Conservation (phyloP, 2,888 invertebrate species). For the Cosmorhoe ocellata region DNA sequence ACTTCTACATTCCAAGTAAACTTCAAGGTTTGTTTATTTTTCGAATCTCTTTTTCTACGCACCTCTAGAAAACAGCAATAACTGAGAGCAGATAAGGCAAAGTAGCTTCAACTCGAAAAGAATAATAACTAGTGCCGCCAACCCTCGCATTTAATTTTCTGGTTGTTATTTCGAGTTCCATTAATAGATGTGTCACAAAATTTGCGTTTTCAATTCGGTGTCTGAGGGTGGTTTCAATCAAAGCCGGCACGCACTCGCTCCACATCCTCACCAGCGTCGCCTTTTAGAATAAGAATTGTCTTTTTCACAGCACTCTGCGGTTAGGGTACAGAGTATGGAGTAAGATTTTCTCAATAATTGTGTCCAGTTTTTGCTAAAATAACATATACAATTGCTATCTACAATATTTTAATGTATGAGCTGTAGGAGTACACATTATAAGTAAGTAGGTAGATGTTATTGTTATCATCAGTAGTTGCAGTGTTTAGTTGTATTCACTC, state of each 20-base stretch:
- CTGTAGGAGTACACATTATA: too few relatives aligned
- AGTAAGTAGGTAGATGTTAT: too few relatives aligned
- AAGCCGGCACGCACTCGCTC: conserved; percentile 77
- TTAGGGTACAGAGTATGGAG: conserved; percentile 57
- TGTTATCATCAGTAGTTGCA: too few relatives aligned
- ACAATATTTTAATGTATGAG: too few relatives aligned
- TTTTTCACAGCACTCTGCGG: conserved; percentile 73
- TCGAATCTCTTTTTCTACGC: too few relatives aligned
- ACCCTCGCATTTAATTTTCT: conserved; percentile 49
- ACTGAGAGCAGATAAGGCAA: too few relatives aligned
- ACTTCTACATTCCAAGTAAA: background rate
- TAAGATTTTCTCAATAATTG: conserved; percentile 37
- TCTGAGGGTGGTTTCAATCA: conserved; percentile 76
- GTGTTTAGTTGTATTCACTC: background rate
- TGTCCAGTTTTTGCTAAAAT: too few relatives aligned
- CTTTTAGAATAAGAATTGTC: conserved; percentile 82
- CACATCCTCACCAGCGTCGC: conserved; percentile 75
- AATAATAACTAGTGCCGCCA: too few relatives aligned
- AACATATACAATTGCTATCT: too few relatives aligned
- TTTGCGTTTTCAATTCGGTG: conserved; percentile 77
- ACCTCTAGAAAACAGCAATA: too few relatives aligned
- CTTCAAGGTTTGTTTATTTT: too few relatives aligned
- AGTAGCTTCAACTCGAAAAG: too few relatives aligned
- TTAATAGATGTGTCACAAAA: conserved; percentile 80
- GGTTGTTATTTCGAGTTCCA: conserved; percentile 63